Base-by-base conservation (phyloP, 2,888 invertebrate genomes). In the Plagodis dolabraria region DNA sequence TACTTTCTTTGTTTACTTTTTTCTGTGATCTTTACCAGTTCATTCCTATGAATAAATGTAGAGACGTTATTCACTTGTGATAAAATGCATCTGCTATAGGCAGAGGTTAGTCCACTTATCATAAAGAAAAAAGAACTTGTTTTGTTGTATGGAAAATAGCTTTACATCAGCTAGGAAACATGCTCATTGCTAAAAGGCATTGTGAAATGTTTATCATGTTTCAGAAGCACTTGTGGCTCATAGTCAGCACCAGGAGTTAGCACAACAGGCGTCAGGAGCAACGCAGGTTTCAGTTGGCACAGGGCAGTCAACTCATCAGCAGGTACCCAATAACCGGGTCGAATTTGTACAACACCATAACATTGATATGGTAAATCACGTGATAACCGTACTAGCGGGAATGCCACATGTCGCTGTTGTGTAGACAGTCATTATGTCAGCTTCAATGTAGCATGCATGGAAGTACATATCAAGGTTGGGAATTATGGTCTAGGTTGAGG, bases 271-370 rank as follows among this genome's bases (percentile, higher is more conserved):
- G 64, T 82, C 77, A 47, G 54, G 80, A 7, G 66, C 74, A 40
- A 70, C 71, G 54, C 93, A 92, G 75, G 89, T 89, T 71, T 80
- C 86, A 68, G 89, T 92, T 70, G 77, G 74, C 70, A 76, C 74
- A 53, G 76, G 80, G 68, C 86, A 84, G 64, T 22, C 22, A 22
- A 74, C 93, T 71, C 91, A 89, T 56, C 93, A 92, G 80, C 92
- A 93, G 89, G 92, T 92, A 90, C 88, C 93, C 89, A 92, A 85
- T 87, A 91, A 86, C 68, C 91, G 92, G 88, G 89, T 93, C 83
- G 92, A 92, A 78, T 92, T 92, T 91, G 87, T 93, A 82, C 90
- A 91, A 86, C 92, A 93, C 87, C 93, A 93, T 92, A 92, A 86
- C 87, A 89, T 91, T 86, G 92, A 92, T 89, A 91, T 92, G 92